Percentiles rank a stretch among this genome's conserved stretches.
phyloP scores from a whole-genome alignment of 2,888 invertebrate genomes.

The Alentia gelatinosa region DNA sequence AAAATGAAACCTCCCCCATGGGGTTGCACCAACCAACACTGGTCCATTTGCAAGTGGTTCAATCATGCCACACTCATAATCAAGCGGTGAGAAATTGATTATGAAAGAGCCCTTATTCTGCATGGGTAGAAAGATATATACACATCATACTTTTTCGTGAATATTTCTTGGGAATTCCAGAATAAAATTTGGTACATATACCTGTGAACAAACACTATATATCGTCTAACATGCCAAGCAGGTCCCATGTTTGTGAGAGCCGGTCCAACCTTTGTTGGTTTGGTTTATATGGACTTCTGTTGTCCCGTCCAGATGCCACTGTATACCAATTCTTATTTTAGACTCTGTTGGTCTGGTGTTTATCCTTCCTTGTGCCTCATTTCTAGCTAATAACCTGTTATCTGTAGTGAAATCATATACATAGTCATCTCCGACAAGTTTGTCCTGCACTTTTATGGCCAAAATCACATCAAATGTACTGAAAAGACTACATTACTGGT shows the following conservation, averaged over 20 bases:
- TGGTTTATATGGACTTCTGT: background rate
- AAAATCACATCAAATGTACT: too few relatives aligned
- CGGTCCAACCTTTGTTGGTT: background rate
- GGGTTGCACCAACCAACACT: background rate
- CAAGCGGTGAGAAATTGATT: background rate
- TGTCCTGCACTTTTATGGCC: background rate
- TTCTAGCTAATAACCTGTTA: background rate
- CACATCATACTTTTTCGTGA: background rate
- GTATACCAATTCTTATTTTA: too few relatives aligned
- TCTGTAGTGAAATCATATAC: background rate
- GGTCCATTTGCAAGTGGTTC: background rate
- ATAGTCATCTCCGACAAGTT: background rate
- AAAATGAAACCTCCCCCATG: background rate
- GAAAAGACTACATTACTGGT: too few relatives aligned
- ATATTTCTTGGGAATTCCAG: background rate
- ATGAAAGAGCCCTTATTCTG: background rate
- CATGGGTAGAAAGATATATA: conserved; percentile 26
- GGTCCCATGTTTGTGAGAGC: conserved; percentile 40
- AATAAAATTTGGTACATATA: background rate
- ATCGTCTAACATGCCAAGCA: background rate
- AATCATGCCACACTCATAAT: background rate
- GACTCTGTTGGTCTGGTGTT: too few relatives aligned
- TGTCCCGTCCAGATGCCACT: background rate
- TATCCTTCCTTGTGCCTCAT: background rate
- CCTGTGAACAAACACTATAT: background rate